Evolutionary conservation across 2,113 vertebrate genomes (phyloP), one percentile per base, ranked within the genome.

Genomic region (Ageneiosus marmoratus): DNA sequence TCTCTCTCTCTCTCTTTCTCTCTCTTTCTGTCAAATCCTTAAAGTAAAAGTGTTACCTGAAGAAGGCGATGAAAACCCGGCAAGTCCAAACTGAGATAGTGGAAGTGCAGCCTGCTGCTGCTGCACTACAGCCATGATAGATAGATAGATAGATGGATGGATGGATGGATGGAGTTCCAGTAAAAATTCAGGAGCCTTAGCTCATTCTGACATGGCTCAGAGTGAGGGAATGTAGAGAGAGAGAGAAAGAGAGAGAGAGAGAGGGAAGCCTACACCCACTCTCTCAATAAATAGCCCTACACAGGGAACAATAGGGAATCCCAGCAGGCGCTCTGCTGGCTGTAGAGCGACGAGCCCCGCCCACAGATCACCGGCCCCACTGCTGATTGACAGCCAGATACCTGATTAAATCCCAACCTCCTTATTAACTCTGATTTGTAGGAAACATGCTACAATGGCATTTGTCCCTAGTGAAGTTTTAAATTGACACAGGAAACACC

Each of bases 281-380:
- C 88, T 91, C 83, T 88, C 46, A 88, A 82, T 85, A 91, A 88
- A 82, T 85, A 91, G 90, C 89, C 89, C 89, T 87, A 84, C 88
- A 88, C 85, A 87, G 34, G 85, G 83, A 94, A 95, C 94, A 94
- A 95, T 93, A 89, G 92, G 79, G 85, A 93, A 92, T 92, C 91
- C 91, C 88, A 83, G 92, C 81, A 76, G 56, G 41, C 83, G 80
- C 83, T 76, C 88, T 89, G 86, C 75, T 85, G 75, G 74, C 89
- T 91, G 88, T 89, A 89, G 91, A 89, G 70, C 24, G 7, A 88
- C 69, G 48, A 74, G 87, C 81, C 62, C 80, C 87, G 77, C 51
- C 77, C 67, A 48, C 41, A 24, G 24, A 65, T 55, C 37, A 18
- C 11, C 29, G 44, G 41, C 82, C 85, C 84, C 81, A 63, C 70